Conservation (phyloP, 2,888 invertebrate species). For the Electrophaes corylata region DNA sequence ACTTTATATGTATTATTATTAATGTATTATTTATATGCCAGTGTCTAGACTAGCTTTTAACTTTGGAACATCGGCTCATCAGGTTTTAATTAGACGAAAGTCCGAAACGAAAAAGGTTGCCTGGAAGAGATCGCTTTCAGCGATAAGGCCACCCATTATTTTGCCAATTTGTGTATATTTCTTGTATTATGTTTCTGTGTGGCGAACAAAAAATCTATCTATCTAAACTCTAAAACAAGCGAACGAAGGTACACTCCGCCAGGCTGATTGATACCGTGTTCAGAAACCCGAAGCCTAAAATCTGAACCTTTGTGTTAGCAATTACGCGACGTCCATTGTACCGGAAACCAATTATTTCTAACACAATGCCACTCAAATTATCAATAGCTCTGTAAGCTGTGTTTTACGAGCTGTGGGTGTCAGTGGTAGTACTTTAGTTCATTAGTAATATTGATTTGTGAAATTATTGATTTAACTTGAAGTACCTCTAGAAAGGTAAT, state of each 20-base stretch:
- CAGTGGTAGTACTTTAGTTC: background rate
- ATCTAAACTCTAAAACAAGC: background rate
- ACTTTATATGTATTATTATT: no score
- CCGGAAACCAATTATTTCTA: conserved; percentile 35
- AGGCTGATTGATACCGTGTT: conserved; percentile 5
- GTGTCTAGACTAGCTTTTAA: no score
- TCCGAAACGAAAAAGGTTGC: no score
- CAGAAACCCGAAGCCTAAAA: background rate
- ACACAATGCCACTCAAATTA: conserved; percentile 35
- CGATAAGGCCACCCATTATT: background rate
- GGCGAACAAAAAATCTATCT: no score
- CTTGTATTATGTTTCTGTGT: no score
- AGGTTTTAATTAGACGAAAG: no score
- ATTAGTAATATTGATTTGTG: background rate
- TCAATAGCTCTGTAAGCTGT: conserved; percentile 23
- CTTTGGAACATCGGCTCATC: no score
- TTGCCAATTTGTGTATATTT: no score
- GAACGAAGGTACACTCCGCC: background rate
- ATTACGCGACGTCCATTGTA: conserved; percentile 32
- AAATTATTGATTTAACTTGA: background rate
- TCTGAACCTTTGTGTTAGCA: conserved; percentile 12
- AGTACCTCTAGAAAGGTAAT: no score
- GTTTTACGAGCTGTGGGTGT: conserved; percentile 16
- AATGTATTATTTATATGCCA: no score
- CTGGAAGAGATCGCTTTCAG: no score